Evolutionary conservation across 2,113 vertebrate species (phyloP).

Genomic region (Drymodes brunneopygia): DNA sequence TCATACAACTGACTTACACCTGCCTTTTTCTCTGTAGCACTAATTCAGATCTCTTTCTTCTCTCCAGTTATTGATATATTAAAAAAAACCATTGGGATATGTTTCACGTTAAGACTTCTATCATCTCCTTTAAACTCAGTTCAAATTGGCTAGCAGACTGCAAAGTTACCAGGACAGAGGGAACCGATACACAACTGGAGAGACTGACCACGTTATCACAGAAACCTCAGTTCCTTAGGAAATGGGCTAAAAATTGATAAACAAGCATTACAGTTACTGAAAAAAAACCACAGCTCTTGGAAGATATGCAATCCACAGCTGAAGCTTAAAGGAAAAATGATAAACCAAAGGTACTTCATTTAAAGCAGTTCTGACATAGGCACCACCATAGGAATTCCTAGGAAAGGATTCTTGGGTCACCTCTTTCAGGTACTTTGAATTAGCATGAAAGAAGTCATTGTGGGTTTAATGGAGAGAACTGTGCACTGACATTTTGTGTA

Average conservation of each 20-base stretch:
- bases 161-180: not conserved
- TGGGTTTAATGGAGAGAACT: not conserved
- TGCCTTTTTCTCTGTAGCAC: not conserved
- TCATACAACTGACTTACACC: not conserved
- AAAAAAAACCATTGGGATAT: fast-evolving
- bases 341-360: not conserved
- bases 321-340: not conserved
- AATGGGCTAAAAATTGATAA: not conserved
- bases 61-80: not conserved
- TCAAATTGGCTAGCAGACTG: not conserved
- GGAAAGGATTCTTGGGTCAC: not conserved
- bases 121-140: not conserved
- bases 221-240: not conserved
- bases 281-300: not conserved
- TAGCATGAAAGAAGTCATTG: not conserved
- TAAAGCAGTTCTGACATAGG: not conserved
- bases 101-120: not conserved
- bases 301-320: not conserved
- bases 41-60: not conserved
- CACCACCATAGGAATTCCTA: not conserved
- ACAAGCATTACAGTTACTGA: not conserved
- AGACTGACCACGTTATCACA: not conserved
- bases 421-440: not conserved
- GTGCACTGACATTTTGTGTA: not conserved
- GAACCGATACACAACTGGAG: not conserved